Conservation (phyloP, 2,797 vertebrate species). For the Enteromius mattozi region DNA sequence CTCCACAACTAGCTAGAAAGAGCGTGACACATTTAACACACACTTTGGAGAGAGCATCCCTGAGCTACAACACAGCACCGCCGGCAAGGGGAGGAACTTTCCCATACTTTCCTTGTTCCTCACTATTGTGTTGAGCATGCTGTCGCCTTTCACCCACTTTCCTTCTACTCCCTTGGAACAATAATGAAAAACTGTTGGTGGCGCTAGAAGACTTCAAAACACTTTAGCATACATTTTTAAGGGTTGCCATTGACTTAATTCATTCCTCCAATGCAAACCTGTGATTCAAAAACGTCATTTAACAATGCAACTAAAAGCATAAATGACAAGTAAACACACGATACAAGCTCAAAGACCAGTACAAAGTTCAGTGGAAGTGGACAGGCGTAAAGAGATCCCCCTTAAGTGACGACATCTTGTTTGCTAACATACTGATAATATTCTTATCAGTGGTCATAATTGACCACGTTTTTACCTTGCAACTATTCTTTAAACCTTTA, state of each 20-base stretch:
- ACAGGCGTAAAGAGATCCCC: neutral
- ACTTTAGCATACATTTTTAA: neutral
- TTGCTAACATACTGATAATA: slow-evolving; percentile 23
- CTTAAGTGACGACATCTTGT: slow-evolving; percentile 1
- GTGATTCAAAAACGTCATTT: neutral
- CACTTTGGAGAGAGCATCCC: neutral
- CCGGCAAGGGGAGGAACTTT: neutral
- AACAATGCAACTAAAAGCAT: neutral
- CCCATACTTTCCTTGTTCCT: neutral
- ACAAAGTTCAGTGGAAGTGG: neutral
- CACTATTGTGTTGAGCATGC: neutral
- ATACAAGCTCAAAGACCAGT: neutral
- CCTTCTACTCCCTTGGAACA: neutral
- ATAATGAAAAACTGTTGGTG: slow-evolving; percentile 15
- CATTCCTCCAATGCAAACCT: neutral
- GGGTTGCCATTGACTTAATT: neutral
- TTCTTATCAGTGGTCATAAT: slow-evolving; percentile 4
- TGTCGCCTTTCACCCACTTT: slow-evolving; percentile 31
- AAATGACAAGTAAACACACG: neutral
- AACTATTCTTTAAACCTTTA: neutral
- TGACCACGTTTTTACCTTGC: neutral
- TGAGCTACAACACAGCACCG: neutral
- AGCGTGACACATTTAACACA: slow-evolving; percentile 19
- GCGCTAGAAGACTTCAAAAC: neutral
- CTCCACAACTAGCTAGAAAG: neutral